phyloP scores from a whole-genome alignment of 2,888 invertebrate species.

The Tuberolachnus salignus region DNA sequence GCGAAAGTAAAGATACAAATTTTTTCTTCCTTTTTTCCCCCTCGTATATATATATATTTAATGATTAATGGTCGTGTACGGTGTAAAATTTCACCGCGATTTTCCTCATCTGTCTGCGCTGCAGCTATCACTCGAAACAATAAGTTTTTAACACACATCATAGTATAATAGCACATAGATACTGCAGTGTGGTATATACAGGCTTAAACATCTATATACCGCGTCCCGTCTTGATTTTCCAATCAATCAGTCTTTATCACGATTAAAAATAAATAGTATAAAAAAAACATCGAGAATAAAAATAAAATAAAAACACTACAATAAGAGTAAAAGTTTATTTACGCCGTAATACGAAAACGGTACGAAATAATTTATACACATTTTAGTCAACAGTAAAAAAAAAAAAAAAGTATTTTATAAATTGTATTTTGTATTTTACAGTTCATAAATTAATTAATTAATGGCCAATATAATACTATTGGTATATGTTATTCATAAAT shows the following conservation, averaged over 20 bases:
- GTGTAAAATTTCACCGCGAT: constrained; percentile 18
- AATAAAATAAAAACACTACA: too few species aligned
- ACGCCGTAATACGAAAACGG: too few species aligned
- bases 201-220: background rate
- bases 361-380: too few species aligned
- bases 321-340: too few species aligned
- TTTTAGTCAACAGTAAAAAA: too few species aligned
- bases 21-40: constrained; percentile 1
- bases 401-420: too few species aligned
- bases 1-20: constrained; percentile 19
- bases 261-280: background rate
- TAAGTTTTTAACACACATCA: constrained; percentile 14
- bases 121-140: background rate
- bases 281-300: background rate
- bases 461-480: too few species aligned
- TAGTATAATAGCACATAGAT: background rate
- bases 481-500: too few species aligned
- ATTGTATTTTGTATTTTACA: too few species aligned
- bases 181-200: background rate
- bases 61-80: constrained; percentile 35
- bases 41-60: constrained; percentile 12
- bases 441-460: too few species aligned
- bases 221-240: background rate
- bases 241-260: constrained; percentile 15
- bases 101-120: background rate